Evolutionary conservation across 2,888 invertebrate genomes (phyloP).

Genomic region (Ganaspis brasiliensis): DNA sequence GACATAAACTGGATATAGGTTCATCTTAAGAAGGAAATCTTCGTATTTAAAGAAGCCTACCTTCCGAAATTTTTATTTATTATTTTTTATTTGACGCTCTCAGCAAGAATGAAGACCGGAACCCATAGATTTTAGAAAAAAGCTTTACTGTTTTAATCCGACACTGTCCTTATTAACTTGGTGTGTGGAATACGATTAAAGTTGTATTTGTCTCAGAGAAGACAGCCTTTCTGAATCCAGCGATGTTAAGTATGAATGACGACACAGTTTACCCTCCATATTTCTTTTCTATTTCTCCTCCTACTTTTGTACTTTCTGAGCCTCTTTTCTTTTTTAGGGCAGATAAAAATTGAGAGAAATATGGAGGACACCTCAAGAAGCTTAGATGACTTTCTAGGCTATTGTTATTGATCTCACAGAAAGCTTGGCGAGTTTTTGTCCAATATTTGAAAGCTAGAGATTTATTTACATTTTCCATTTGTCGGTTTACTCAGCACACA

Average conservation of each 20-base stretch:
- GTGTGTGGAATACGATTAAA: not conserved
- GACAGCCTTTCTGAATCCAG: not conserved
- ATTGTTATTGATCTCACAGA: constrained; percentile 9
- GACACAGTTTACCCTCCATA: not conserved
- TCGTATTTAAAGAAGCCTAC: not conserved
- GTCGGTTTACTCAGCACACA: not conserved
- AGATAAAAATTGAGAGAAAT: not conserved
- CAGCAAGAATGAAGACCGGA: not conserved
- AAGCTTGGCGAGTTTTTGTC: constrained; percentile 15
- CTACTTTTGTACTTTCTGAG: not conserved
- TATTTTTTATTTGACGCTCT: not conserved
- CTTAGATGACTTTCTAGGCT: constrained; percentile 10
- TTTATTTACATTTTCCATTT: constrained; percentile 17
- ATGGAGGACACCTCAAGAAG: not conserved
- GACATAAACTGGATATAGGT: not conserved
- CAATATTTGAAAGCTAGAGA: constrained; percentile 10
- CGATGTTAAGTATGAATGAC: not conserved
- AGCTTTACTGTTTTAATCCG: not conserved
- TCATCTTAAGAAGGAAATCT: not conserved
- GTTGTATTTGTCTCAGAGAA: constrained; percentile 8
- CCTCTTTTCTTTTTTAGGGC: not conserved
- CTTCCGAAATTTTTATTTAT: not conserved
- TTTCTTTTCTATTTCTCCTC: not conserved
- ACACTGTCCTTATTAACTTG: not conserved
- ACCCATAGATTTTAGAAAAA: not conserved